phyloP scores from a whole-genome alignment of 2,113 vertebrate species.

The Grus americana region DNA sequence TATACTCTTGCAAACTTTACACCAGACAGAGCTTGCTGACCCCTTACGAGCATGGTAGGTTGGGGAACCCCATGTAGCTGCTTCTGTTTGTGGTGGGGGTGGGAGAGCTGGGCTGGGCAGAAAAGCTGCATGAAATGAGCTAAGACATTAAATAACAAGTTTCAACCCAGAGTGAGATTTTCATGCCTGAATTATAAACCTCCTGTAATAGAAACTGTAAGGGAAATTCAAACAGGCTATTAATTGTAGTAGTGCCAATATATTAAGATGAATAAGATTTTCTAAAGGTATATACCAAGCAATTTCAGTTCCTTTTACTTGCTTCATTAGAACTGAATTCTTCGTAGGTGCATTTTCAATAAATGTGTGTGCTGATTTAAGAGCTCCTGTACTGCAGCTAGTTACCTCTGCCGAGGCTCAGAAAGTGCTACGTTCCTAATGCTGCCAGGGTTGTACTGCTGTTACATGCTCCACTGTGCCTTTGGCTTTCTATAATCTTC shows the following conservation, averaged over 20 bases:
- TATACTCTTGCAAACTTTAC: background rate
- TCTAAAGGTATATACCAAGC: slow-evolving; percentile 58
- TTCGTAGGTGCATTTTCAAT: slow-evolving; percentile 51
- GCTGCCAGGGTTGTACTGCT: background rate
- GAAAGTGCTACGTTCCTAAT: background rate
- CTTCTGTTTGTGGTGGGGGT: background rate
- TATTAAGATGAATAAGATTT: slow-evolving; percentile 58
- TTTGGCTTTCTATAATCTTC: slow-evolving; percentile 22
- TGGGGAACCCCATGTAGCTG: background rate
- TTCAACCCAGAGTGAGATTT: slow-evolving; percentile 40
- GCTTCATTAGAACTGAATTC: slow-evolving; percentile 56
- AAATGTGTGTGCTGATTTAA: background rate
- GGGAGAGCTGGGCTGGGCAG: background rate
- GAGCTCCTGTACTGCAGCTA: background rate
- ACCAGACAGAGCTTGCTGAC: background rate
- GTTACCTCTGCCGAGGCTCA: slow-evolving; percentile 28
- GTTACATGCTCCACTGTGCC: background rate
- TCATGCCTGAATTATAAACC: slow-evolving; percentile 61
- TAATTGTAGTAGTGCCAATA: slow-evolving; percentile 67
- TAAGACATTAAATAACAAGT: slow-evolving; percentile 61
- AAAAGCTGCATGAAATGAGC: background rate
- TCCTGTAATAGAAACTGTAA: slow-evolving; percentile 63
- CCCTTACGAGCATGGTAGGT: background rate
- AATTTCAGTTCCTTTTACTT: slow-evolving; percentile 62
- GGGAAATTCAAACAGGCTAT: slow-evolving; percentile 66